These are phyloP conservation scores for Halesus radiatus DNA, from an alignment of 1,140 invertebrate genomes.

Conservation along the genomic window DNA sequence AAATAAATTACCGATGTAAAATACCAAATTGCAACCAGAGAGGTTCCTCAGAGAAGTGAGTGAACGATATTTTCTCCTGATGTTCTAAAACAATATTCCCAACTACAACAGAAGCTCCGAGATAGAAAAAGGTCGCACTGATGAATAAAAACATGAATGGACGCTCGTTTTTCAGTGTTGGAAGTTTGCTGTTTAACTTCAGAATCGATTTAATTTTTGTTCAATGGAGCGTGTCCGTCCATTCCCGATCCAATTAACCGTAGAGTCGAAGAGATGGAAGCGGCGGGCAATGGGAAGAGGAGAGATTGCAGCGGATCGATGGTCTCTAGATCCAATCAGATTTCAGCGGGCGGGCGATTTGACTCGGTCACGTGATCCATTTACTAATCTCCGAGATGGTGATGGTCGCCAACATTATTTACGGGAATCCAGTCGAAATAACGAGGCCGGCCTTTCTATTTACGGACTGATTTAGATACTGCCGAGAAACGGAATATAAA, in stretches of 20 bases:
- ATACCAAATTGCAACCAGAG: too few species aligned
- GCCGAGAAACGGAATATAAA: too few species aligned
- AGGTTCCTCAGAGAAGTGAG: too few species aligned
- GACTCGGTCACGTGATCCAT: conserved; percentile 5
- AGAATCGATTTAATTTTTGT: background rate
- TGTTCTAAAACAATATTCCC: too few species aligned
- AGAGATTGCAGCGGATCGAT: background rate
- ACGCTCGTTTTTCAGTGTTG: too few species aligned
- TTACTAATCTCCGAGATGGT: background rate
- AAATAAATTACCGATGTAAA: too few species aligned
- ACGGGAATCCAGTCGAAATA: background rate
- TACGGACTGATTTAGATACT: too few species aligned
- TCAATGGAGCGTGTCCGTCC: background rate
- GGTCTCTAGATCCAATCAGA: background rate
- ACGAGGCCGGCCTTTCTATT: background rate
- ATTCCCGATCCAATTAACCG: background rate
- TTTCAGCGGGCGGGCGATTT: background rate
- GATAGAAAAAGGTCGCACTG: too few species aligned
- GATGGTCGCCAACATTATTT: background rate
- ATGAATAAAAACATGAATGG: too few species aligned
- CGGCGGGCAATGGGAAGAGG: background rate
- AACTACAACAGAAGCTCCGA: too few species aligned
- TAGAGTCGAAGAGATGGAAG: background rate
- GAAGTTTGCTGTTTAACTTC: too few species aligned
- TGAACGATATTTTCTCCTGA: too few species aligned